Conservation (phyloP, 2,888 invertebrate species). For the Dugesia japonica region DNA sequence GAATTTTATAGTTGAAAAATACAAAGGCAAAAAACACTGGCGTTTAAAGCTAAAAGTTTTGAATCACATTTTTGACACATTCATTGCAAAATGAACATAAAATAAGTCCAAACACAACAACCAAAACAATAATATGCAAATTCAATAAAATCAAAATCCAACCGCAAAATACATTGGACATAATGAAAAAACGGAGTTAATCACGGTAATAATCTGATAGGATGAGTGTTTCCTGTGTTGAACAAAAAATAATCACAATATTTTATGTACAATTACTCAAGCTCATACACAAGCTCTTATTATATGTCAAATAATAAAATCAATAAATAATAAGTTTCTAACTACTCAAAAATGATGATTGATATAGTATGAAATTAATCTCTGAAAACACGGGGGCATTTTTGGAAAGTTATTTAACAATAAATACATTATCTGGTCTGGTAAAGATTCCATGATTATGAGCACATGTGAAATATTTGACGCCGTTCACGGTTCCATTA, state of each 20-base stretch:
- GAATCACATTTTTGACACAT: background rate
- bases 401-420: background rate
- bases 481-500: background rate
- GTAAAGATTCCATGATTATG: conserved; percentile 4
- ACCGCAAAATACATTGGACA: background rate
- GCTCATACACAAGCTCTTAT: background rate
- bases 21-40: conserved; percentile 16
- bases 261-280: background rate
- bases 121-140: background rate
- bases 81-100: too few relatives aligned
- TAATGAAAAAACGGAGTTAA: background rate
- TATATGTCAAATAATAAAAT: too few relatives aligned
- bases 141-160: background rate
- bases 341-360: background rate
- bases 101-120: background rate
- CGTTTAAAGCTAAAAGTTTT: background rate
- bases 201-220: background rate
- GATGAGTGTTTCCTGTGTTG: background rate
- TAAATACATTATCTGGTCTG: conserved; percentile 20
- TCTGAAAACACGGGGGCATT: background rate
- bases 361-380: background rate
- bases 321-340: background rate
- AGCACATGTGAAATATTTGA: background rate
- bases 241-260: background rate
- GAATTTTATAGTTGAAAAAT: background rate